Conservation (phyloP, 2,888 invertebrate genomes). For the Eupithecia vulgata region DNA sequence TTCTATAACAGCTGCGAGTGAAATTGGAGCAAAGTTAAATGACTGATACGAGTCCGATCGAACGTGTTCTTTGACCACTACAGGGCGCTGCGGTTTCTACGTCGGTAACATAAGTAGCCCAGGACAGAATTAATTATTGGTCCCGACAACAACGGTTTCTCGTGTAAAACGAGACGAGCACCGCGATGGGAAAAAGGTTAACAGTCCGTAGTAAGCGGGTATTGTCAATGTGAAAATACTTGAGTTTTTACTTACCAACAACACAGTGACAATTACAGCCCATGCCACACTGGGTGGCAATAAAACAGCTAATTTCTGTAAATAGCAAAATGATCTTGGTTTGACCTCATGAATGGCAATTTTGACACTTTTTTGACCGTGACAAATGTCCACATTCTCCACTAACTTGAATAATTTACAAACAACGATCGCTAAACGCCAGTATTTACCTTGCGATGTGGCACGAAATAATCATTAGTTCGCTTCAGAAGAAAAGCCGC, state of each 20-base stretch:
- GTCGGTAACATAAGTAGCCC: conserved; percentile 73
- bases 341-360: not conserved
- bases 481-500: conserved; percentile 9
- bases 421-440: conserved; percentile 10
- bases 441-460: conserved; percentile 15
- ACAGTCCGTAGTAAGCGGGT: conserved; percentile 51
- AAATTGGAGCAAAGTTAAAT: conserved; percentile 72
- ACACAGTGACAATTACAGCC: not conserved
- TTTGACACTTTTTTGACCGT: not conserved
- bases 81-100: conserved; percentile 72
- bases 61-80: conserved; percentile 68
- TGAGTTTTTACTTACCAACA: conserved; percentile 8
- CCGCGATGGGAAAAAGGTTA: conserved; percentile 73
- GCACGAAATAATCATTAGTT: conserved; percentile 17
- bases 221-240: conserved; percentile 51
- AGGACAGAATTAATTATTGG: conserved; percentile 78
- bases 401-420: conserved; percentile 4
- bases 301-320: not conserved
- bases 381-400: conserved; percentile 5
- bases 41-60: conserved; percentile 61
- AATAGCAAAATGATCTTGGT: not conserved
- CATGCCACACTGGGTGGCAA: conserved; percentile 3
- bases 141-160: conserved; percentile 73
- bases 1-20: conserved; percentile 53
- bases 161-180: conserved; percentile 76